Evolutionary conservation across 2,113 vertebrate genomes (phyloP).

Genomic region (Malurus melanocephalus): DNA sequence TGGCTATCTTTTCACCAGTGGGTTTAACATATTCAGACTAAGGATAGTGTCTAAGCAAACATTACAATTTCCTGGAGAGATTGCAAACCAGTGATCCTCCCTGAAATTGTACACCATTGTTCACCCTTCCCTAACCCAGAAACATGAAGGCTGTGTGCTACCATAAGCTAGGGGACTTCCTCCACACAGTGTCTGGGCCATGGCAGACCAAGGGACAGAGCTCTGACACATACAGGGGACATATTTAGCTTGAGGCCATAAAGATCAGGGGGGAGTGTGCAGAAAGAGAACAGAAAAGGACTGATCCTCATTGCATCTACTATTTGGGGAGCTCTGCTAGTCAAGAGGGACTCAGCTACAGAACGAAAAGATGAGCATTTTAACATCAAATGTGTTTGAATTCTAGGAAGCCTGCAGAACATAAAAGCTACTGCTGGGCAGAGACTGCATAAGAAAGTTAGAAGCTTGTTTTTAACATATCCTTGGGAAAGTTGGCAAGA

Average conservation of each 20-base stretch:
- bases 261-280: background rate
- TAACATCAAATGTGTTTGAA: background rate
- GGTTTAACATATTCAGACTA: slow-evolving; percentile 65
- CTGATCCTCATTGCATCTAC: background rate
- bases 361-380: background rate
- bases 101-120: slow-evolving; percentile 20
- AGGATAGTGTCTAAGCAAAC: slow-evolving; percentile 59
- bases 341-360: background rate
- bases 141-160: slow-evolving; percentile 8
- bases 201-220: slow-evolving; percentile 8
- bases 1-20: slow-evolving; percentile 59
- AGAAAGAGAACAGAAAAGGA: background rate
- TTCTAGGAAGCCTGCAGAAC: background rate
- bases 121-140: slow-evolving; percentile 34
- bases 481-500: background rate
- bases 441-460: background rate
- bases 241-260: background rate
- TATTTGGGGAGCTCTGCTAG: background rate
- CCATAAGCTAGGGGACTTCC: background rate
- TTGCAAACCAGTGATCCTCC: slow-evolving; percentile 58
- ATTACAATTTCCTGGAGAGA: slow-evolving; percentile 70
- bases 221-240: background rate
- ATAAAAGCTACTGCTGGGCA: background rate
- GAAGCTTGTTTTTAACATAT: background rate
- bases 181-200: background rate